Conservation (phyloP, 2,888 invertebrate species). For the Brachyopa scutellaris region DNA sequence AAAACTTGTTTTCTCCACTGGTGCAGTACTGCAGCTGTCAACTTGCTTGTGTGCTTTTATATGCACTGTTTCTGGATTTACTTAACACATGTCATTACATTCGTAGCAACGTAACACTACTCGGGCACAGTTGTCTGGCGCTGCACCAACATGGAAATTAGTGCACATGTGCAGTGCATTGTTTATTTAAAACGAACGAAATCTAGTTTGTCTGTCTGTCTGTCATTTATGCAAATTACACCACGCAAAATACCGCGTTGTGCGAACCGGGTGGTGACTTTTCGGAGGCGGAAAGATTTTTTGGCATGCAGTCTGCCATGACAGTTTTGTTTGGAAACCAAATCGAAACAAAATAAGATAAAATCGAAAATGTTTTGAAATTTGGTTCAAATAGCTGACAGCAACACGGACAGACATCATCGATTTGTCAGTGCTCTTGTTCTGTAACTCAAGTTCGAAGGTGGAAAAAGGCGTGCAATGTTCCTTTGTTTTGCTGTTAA, state of each 20-base stretch:
- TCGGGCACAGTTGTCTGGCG: constrained; percentile 37
- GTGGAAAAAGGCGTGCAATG: not conserved
- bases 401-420: constrained; percentile 1
- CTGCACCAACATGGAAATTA: constrained; percentile 67
- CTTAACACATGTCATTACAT: constrained; percentile 63
- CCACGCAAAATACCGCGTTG: constrained; percentile 31
- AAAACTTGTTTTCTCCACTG: constrained; percentile 46
- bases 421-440: constrained; percentile 44
- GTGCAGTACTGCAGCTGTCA: not conserved
- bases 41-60: constrained; percentile 38
- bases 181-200: constrained; percentile 50
- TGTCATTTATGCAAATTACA: constrained; percentile 58
- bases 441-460: not conserved
- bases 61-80: constrained; percentile 25
- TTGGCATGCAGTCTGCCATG: constrained; percentile 31
- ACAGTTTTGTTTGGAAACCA: constrained; percentile 8
- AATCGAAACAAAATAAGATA: constrained; percentile 5
- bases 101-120: constrained; percentile 48
- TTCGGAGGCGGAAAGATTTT: constrained; percentile 52
- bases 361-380: constrained; percentile 48
- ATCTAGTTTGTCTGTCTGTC: constrained; percentile 25
- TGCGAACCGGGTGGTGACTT: constrained; percentile 1
- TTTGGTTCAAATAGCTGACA: constrained; percentile 31
- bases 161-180: constrained; percentile 58
- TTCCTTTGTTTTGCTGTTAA: constrained; percentile 23